phyloP scores from a whole-genome alignment of 1,140 invertebrate species.

The Pectinophora gossypiella region DNA sequence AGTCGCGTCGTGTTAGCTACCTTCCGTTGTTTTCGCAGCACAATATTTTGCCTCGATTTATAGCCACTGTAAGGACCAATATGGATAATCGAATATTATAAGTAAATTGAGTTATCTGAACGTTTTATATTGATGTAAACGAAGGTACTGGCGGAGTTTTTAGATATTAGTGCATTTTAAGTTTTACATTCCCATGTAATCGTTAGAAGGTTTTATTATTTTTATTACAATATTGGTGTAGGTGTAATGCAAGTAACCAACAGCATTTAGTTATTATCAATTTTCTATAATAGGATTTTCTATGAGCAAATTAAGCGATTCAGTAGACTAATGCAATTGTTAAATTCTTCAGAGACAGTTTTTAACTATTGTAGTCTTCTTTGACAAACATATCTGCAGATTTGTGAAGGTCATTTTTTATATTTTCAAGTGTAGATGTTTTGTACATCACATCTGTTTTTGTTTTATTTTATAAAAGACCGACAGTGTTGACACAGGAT shows the following conservation, averaged over 20 bases:
- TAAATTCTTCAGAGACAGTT: no score
- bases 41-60: conserved; percentile 13
- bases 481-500: no score
- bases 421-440: no score
- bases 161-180: conserved; percentile 37
- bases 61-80: conserved; percentile 17
- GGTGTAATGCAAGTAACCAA: conserved; percentile 13
- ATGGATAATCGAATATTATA: conserved; percentile 18
- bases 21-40: conserved; percentile 15
- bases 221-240: conserved; percentile 18
- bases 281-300: no score
- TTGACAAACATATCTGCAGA: no score
- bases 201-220: conserved; percentile 21
- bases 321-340: no score
- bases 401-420: no score
- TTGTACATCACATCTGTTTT: no score
- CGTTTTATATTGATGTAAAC: conserved; percentile 17
- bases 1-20: conserved; percentile 3
- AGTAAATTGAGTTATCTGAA: not conserved
- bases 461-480: no score
- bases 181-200: conserved; percentile 46
- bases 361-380: no score
- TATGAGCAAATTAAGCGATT: no score
- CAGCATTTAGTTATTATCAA: conserved; percentile 25
- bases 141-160: conserved; percentile 18